Evolutionary conservation across 2,888 invertebrate genomes (phyloP), one percentile per base, ranked within the genome.

Genomic region (Dendrolimus houi): DNA sequence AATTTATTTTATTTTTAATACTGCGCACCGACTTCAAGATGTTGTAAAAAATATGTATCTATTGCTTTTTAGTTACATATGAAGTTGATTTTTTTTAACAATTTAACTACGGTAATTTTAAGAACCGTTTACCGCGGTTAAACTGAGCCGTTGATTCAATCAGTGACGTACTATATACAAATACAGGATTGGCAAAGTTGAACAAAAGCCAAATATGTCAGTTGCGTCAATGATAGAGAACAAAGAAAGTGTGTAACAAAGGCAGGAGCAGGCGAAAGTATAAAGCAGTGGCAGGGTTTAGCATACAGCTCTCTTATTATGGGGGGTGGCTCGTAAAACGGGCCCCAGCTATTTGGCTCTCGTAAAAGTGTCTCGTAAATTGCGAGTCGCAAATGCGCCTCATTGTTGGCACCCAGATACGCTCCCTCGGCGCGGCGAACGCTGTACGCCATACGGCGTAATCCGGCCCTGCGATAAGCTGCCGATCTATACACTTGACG

Each of bases 301-400:
- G 47, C 47, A 47, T 47, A 47, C 60, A 57, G 70, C 64, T 70
- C 78, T 75, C 80, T 80, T 77, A 82, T 83, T 83, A 83, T 79
- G 77, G 82, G 72, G 85, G 83, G 77, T 77, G 79, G 76, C 60
- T 79, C 84, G 63, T 81, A 84, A 86, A 83, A 71, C 74, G 78
- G 73, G 78, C 75, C 82, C 85, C 77, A 86, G 85, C 85, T 86
- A 85, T 86, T 87, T 84, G 76, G 83, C 84, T 66, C 80, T 83
- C 87, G 83, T 87, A 87, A 87, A 87, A 83, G 79, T 77, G 81
- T 69, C 81, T 83, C 87, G 83, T 87, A 88, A 87, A 87, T 85
- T 86, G 76, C 68, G 69, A 77, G 79, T 81, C 85, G 82, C 86
- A 85, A 86, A 83, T 85, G 83, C 81, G 70, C 63, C 75, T 75